Conservation (phyloP, 2,888 invertebrate genomes). For the Linnaemya vulpina region DNA sequence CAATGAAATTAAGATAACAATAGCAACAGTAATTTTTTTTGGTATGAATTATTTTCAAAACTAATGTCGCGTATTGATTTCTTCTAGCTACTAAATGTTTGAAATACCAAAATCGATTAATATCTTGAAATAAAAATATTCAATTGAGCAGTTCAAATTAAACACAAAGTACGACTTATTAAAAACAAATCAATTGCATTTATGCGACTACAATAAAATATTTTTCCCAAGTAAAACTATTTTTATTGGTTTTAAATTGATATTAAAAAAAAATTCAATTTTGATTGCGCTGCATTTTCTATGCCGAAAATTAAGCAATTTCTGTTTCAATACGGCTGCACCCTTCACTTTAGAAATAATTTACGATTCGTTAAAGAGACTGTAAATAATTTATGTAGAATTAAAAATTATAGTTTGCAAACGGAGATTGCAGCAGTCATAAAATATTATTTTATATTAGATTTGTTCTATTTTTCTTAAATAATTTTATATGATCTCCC, state of each 20-base stretch:
- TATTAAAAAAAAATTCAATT: neutral
- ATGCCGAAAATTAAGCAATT: conserved; percentile 1
- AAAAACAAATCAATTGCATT: neutral
- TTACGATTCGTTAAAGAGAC: conserved; percentile 21
- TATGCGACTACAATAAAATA: neutral
- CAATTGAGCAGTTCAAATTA: neutral
- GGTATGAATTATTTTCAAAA: too few relatives aligned
- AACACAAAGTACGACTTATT: neutral
- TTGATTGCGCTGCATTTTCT: neutral
- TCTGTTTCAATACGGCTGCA: conserved; percentile 10
- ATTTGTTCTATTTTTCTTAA: conserved; percentile 16
- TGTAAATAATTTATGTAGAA: conserved; percentile 30
- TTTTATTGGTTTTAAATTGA: conserved; percentile 17
- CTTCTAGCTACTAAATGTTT: too few relatives aligned
- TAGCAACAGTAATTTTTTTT: too few relatives aligned
- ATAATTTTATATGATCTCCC: conserved; percentile 13
- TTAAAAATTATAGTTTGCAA: conserved; percentile 35
- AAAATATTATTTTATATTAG: conserved; percentile 11
- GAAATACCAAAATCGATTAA: too few relatives aligned
- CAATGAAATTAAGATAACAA: too few relatives aligned
- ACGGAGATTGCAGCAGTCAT: neutral
- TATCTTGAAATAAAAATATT: too few relatives aligned
- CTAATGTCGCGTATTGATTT: too few relatives aligned
- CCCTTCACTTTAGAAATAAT: conserved; percentile 36
- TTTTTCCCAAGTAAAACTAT: conserved; percentile 4